phyloP scores from a whole-genome alignment of 2,797 vertebrate species.

The Australoheros facetus region DNA sequence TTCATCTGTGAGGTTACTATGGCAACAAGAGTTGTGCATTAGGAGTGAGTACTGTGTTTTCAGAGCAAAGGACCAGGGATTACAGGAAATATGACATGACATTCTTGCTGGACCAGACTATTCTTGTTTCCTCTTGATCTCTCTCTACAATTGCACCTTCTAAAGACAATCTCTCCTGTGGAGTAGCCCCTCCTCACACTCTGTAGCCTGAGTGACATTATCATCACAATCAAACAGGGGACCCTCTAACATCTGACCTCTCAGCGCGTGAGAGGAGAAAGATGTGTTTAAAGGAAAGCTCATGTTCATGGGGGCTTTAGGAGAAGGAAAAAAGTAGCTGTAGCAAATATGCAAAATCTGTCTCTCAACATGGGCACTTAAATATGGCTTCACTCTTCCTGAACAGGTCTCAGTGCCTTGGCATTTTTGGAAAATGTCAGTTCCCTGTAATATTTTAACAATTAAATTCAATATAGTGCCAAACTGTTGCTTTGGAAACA shows the following conservation, averaged over 20 bases:
- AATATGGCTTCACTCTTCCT: constrained; percentile 14
- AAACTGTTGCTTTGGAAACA: constrained; percentile 14
- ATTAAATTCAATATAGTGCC: constrained; percentile 3
- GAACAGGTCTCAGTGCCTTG: background rate
- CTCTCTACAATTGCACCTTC: constrained; percentile 53
- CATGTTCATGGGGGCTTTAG: constrained; percentile 53
- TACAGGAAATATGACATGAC: constrained; percentile 88
- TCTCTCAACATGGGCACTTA: constrained; percentile 12
- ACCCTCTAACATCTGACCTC: constrained; percentile 85
- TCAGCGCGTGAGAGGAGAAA: constrained; percentile 71
- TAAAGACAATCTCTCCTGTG: constrained; percentile 57
- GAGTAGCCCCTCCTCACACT: constrained; percentile 61
- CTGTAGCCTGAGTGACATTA: constrained; percentile 83
- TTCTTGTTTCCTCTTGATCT: constrained; percentile 35
- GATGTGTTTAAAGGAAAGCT: constrained; percentile 61
- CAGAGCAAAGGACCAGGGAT: constrained; percentile 80
- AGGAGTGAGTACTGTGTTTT: constrained; percentile 77
- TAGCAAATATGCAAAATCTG: constrained; percentile 55
- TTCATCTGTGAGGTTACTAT: constrained; percentile 81
- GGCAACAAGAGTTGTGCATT: constrained; percentile 76
- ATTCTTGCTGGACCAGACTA: constrained; percentile 71
- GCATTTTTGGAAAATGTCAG: background rate
- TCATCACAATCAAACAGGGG: constrained; percentile 86
- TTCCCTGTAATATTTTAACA: background rate
- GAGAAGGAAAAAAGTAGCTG: constrained; percentile 57